Conservation (phyloP, 2,113 vertebrate genomes). For the Grallaria varia region DNA sequence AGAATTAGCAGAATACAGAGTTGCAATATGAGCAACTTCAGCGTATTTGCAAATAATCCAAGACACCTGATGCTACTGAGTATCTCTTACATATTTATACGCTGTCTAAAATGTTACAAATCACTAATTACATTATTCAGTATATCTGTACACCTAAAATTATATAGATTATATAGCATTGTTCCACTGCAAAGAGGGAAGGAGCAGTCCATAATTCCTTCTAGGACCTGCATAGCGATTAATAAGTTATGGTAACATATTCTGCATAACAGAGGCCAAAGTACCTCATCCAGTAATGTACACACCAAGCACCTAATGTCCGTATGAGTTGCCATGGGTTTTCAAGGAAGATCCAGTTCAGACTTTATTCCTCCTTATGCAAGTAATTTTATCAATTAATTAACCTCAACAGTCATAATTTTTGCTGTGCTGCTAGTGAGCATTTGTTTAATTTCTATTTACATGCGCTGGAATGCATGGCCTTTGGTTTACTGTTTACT, state of each 20-base stretch:
- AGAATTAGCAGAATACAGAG: background rate
- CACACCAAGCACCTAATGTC: background rate
- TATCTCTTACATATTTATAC: conserved; percentile 12
- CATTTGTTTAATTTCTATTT: background rate
- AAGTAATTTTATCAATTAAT: background rate
- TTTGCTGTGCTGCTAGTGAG: background rate
- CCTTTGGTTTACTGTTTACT: background rate
- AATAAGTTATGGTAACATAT: background rate
- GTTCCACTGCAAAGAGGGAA: background rate
- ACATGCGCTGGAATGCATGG: background rate
- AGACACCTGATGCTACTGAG: background rate
- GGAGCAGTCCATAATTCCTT: background rate
- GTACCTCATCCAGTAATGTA: background rate
- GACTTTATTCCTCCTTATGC: background rate
- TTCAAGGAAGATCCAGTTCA: background rate
- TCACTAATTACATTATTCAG: background rate
- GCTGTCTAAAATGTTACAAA: background rate
- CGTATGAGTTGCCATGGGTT: background rate
- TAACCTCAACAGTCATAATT: background rate
- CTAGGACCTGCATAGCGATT: background rate
- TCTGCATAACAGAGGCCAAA: background rate
- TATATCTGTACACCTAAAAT: background rate
- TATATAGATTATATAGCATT: background rate
- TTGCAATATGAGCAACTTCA: background rate
- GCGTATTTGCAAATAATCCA: background rate